A percentile compares a stretch with the other conserved stretches of the same genome.
These are phyloP conservation scores for Pegoplata infirma DNA, from an alignment of 2,888 invertebrate species.

Conservation along the genomic window DNA sequence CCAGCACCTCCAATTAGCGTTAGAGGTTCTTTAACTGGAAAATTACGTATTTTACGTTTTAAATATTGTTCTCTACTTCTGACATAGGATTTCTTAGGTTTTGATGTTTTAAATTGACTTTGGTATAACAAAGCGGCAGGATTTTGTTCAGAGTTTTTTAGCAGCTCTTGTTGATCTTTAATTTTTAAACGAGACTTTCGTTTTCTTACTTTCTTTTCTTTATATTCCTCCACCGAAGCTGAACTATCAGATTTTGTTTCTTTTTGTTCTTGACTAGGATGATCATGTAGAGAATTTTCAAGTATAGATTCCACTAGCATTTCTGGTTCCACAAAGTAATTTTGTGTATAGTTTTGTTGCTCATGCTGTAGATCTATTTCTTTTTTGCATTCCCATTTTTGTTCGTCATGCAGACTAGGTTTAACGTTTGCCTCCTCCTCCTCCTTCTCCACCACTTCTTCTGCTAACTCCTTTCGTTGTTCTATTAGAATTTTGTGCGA, in stretches of 20 bases:
- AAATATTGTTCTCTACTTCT: slow-evolving; percentile 57
- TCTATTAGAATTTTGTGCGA: slow-evolving; percentile 41
- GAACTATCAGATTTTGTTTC: background rate
- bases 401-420: background rate
- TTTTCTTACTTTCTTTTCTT: slow-evolving; percentile 17
- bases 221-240: background rate
- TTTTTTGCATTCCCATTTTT: slow-evolving; percentile 17
- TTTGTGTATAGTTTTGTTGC: slow-evolving; percentile 6
- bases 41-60: slow-evolving; percentile 58
- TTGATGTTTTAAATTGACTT: slow-evolving; percentile 47
- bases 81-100: slow-evolving; percentile 50
- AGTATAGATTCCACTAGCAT: slow-evolving; percentile 54
- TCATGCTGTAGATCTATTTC: background rate
- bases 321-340: slow-evolving; percentile 44
- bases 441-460: background rate
- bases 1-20: slow-evolving; percentile 56
- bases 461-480: slow-evolving; percentile 17
- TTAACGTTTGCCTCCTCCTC: background rate
- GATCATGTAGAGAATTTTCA: slow-evolving; percentile 22
- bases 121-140: slow-evolving; percentile 43
- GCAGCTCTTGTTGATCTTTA: background rate
- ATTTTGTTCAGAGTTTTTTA: slow-evolving; percentile 13
- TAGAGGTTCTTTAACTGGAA: slow-evolving; percentile 52
- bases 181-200: slow-evolving; percentile 25
- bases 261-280: background rate